phyloP scores from a whole-genome alignment of 2,888 invertebrate species.

The Aporophyla nigra region DNA sequence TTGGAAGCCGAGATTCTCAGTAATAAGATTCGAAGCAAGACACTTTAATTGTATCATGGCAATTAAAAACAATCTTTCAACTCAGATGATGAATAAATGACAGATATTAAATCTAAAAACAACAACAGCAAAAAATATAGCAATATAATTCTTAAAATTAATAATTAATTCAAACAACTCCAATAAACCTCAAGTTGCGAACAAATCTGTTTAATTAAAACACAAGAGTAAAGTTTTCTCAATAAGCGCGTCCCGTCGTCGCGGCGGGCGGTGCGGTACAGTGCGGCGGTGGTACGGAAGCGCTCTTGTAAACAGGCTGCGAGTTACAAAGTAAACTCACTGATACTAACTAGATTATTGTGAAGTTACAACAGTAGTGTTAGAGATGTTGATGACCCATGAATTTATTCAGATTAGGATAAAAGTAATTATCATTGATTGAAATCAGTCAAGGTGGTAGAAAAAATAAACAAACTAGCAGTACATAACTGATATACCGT shows the following conservation, averaged over 20 bases:
- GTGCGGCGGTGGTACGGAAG: constrained; percentile 1
- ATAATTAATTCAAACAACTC: constrained; percentile 47
- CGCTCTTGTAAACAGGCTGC: constrained; percentile 6
- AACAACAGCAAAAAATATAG: constrained; percentile 9
- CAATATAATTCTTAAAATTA: constrained; percentile 35
- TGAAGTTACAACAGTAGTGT: constrained; percentile 9
- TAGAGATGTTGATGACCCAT: not conserved
- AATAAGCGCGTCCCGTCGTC: constrained; percentile 43
- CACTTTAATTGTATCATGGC: too few relatives aligned
- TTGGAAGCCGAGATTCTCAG: not conserved
- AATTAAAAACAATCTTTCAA: not conserved
- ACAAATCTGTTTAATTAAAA: constrained; percentile 67
- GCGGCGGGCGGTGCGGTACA: not conserved
- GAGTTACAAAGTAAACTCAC: constrained; percentile 28
- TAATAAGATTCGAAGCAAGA: not conserved
- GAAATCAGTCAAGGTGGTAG: not conserved
- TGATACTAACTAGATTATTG: constrained; percentile 29
- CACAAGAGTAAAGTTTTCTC: constrained; percentile 58
- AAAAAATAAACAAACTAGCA: not conserved
- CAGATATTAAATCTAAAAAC: constrained; percentile 28
- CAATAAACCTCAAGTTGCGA: constrained; percentile 59
- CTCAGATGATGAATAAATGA: not conserved
- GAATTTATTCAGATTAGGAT: not conserved
- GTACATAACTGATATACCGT: not conserved
- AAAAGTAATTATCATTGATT: not conserved